phyloP scores from a whole-genome alignment of 2,797 vertebrate genomes.

The Carapus acus region DNA sequence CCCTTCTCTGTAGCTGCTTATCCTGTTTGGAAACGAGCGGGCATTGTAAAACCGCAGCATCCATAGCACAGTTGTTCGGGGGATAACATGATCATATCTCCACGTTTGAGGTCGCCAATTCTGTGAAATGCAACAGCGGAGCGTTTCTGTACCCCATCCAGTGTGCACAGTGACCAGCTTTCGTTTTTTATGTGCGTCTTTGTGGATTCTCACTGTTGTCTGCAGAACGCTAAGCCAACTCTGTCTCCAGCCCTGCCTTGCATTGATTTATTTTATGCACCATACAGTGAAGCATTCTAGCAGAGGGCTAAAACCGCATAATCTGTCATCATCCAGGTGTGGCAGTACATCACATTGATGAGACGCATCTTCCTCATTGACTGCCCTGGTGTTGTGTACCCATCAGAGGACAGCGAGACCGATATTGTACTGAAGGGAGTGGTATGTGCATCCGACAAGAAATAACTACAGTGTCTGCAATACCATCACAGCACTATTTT shows the following conservation, averaged over 20 bases:
- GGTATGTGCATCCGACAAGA: too few relatives aligned
- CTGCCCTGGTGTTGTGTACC: conserved; percentile 96
- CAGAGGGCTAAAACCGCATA: background rate
- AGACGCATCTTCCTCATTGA: conserved; percentile 95
- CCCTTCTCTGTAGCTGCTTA: conserved; percentile 51
- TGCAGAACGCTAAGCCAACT: conserved; percentile 11
- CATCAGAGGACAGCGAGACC: conserved; percentile 91
- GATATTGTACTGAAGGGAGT: conserved; percentile 97
- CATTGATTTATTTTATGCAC: too few relatives aligned
- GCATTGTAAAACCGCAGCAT: conserved; percentile 29
- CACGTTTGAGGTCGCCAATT: conserved; percentile 27
- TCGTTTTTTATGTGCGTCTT: conserved; percentile 12
- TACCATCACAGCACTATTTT: background rate
- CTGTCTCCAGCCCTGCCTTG: background rate
- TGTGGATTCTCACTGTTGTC: conserved; percentile 1
- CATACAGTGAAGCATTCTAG: background rate
- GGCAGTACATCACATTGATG: conserved; percentile 99
- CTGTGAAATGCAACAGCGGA: conserved; percentile 19
- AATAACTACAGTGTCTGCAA: background rate
- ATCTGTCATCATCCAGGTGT: conserved; percentile 74
- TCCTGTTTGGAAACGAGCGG: conserved; percentile 45
- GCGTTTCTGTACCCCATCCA: conserved; percentile 18
- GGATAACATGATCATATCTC: conserved; percentile 19
- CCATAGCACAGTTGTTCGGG: conserved; percentile 33
- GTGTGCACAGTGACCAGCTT: conserved; percentile 34